Evolutionary conservation across 1,140 invertebrate species (phyloP), one percentile per base, ranked within the genome.

Genomic region (Aphis gossypii): DNA sequence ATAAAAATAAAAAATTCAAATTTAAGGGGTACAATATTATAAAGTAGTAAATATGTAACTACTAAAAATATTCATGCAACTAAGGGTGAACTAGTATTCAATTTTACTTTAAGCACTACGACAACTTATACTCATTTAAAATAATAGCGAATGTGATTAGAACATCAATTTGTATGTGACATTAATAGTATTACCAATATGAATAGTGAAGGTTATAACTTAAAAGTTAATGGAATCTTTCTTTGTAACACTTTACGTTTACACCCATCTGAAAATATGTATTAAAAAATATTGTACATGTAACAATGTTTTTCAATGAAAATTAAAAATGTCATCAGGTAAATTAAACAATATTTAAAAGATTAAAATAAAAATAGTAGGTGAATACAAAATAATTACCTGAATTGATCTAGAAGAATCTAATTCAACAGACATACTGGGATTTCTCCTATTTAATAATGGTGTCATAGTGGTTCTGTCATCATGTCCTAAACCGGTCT

Each of bases 331-430:
- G 18, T 89, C 21, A 89, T 89, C 8, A 54, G 8, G 35, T 38
- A 54, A 4, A n/a, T 46, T 8, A 25, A 86, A 38, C 18, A 25
- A 54, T 54, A 46, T 54, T 38, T 38, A 23, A 18, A 46, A 46
- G 14, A 44, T 1, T 46, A 51, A 60, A 30, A 56, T 68, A 90
- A 60, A 30, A 41, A 68, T 1, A 90, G 23, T 54, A 51, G 18
- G 2, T 92, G 18, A 41, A 51, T 2, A 51, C 21, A 56, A 83
- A 51, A 56, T 94, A 68, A 92, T 94, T 41, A 94, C 94, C 90
- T 94, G 94, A 60, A 94, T 92, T 20, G 94, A 94, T 92, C 94
- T 94, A n/a, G 93, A 84, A 38, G 92, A 90, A 90, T 94, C 94
- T 38, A 94, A 91, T 41, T 94, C 94, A 46, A 94, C 38, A 56